A percentile compares a stretch with the other conserved stretches of the same genome.
These are phyloP conservation scores for Tenebrosternarchus preto DNA, from an alignment of 2,113 vertebrate species.

Conservation along the genomic window DNA sequence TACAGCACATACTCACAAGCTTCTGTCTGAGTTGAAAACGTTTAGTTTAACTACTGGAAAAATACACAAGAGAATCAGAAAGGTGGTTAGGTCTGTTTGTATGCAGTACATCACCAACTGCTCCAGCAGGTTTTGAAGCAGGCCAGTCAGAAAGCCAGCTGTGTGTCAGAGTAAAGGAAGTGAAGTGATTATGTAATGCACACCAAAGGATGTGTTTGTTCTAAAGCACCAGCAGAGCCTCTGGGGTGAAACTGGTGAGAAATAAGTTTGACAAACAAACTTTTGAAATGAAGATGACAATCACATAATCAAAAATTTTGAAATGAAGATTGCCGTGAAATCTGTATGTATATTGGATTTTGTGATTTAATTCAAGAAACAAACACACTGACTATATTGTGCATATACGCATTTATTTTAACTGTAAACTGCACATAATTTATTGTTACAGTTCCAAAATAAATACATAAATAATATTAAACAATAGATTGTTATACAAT, in stretches of 20 bases:
- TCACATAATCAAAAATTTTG: neutral
- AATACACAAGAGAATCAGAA: conserved; percentile 38
- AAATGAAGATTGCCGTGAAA: neutral
- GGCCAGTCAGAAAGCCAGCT: conserved; percentile 19
- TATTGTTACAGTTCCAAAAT: neutral
- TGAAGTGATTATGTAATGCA: conserved; percentile 34
- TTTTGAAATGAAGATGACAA: neutral
- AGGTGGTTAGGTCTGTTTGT: conserved; percentile 39
- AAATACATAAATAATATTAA: too few relatives aligned
- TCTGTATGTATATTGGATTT: neutral
- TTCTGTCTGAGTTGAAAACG: conserved; percentile 24
- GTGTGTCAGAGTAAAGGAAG: conserved; percentile 33
- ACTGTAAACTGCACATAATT: neutral
- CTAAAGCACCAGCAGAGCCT: conserved; percentile 10
- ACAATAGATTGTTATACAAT: too few relatives aligned
- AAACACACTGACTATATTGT: too few relatives aligned
- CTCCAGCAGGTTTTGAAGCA: conserved; percentile 21
- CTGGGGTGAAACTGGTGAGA: neutral
- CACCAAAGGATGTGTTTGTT: conserved; percentile 39
- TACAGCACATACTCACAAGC: neutral
- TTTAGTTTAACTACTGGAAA: conserved; percentile 43
- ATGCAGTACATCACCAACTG: conserved; percentile 40
- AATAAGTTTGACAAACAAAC: neutral
- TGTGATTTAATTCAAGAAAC: neutral
- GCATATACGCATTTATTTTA: neutral